Base-by-base conservation (phyloP, 2,888 invertebrate genomes). In the Euplexia lucipara region DNA sequence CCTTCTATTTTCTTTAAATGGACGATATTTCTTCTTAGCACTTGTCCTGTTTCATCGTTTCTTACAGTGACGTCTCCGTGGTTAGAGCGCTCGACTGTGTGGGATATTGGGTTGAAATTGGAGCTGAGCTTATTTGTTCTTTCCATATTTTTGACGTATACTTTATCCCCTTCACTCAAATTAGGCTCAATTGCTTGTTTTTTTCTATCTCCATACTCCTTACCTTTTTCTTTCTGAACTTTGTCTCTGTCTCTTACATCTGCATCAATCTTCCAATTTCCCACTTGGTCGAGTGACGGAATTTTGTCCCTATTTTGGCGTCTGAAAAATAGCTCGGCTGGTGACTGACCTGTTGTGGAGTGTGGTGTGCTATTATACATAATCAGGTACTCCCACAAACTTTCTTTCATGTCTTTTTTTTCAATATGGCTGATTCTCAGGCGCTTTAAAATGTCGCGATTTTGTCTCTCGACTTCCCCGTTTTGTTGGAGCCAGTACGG, bases 331-430 rank as follows among this genome's bases (percentile, higher is more conserved):
- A 35, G 9, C 14, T 49, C 34, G n/a, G 30, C 8, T 34, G 54
- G 34, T 9, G 26, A 32, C 34, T 9, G 20, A 34, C 49, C 49
- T 35, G 49, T 49, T 20, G 20, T 20, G 34, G 34, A 35, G 20
- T 86, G 85, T 8, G 86, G 87, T 9, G 86, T 53, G 16, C 47
- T 58, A 12, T 54, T 59, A 58, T 86, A 80, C 81, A 79, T 82
- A 5, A 53, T 69, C 3, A 83, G 14, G 47, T 84, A 83, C n/a
- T 81, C 54, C 0, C 32, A 14, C 4, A 84, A 32, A 26, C 35
- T 49, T 9, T 78, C 76, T 56, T 70, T 63, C 61, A 53, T 70
- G 20, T 71, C 26, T 12, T 10, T 41, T 12, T 57, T 77, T 30
- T 73, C 51, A 1, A 14, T 16, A 53, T 65, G 70, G 26, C 71